Base-by-base conservation (phyloP, 1,140 invertebrate genomes). In the Rhyzopertha dominica region DNA sequence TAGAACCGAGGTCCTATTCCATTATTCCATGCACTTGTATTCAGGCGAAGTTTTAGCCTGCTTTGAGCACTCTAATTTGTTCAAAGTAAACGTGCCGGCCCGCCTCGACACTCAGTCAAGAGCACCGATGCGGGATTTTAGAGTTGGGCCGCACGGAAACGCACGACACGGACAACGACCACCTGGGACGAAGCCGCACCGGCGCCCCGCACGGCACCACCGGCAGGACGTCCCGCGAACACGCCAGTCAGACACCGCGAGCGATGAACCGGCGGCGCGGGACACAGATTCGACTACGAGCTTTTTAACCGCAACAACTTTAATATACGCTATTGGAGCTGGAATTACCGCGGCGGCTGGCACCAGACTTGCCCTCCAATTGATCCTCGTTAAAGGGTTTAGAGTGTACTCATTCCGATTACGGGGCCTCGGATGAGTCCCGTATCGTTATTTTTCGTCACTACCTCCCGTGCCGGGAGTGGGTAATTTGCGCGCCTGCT, bases 291-390 rank as follows among this genome's bases (percentile, higher is more conserved):
- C 77, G 76, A 79, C 77, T 80, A 80, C 77, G 77, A 80, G 76
- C 78, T 80, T 81, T 81, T 81, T 79, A 80, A 81, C 80, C 75
- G 78, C 82, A 85, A 81, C 80, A 79, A 80, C 76, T 76, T 80
- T 78, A 81, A 80, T 84, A 84, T 84, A 82, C 78, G 79, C 80
- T 84, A 78, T 81, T 81, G 80, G 79, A 84, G 82, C 81, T 59
- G 55, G 53, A 59, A 58, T 62, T 58, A 61, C 85, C 84, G 85
- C 85, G 78, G 81, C 81, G 83, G 84, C 84, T 86, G 82, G 82
- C 82, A 85, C 81, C 82, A 86, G 84, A 89, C 85, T 90, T 90
- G 83, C 85, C 85, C 85, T 87, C 82, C 83, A 87, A 86, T 82
- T 71, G 77, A 74, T 88, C 79, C 82, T 88, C 80, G 81, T 84